Evolutionary conservation across 2,888 invertebrate genomes (phyloP).

Genomic region (Dichetophora obliterata): DNA sequence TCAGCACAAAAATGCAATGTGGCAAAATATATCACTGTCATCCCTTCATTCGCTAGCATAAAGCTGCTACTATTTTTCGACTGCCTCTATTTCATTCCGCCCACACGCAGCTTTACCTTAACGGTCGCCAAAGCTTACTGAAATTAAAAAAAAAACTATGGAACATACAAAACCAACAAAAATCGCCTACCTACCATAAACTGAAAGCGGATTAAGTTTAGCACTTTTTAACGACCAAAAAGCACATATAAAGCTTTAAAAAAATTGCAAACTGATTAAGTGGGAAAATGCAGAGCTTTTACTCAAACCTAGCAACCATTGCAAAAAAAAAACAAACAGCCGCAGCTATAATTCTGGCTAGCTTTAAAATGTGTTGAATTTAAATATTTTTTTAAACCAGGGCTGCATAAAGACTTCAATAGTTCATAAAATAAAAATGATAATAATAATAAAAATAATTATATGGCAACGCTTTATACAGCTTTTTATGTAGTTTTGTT

Average conservation of each 20-base stretch:
- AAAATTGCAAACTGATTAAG: conserved; percentile 23
- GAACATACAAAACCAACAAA: background rate
- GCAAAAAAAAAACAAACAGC: background rate
- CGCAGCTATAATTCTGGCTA: background rate
- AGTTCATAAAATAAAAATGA: background rate
- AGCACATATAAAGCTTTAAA: conserved; percentile 36
- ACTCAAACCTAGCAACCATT: background rate
- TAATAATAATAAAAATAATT: background rate
- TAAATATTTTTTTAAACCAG: background rate
- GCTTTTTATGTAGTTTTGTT: background rate
- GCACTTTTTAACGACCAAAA: conserved; percentile 39
- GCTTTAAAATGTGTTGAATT: background rate
- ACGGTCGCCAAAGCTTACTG: background rate
- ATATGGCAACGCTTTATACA: background rate
- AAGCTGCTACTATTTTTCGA: background rate
- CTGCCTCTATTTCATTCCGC: no score
- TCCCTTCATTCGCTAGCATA: background rate
- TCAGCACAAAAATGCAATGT: conserved; percentile 8
- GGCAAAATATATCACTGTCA: conserved; percentile 21
- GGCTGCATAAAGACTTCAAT: background rate
- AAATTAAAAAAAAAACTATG: background rate
- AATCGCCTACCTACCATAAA: conserved; percentile 40
- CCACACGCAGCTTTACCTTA: background rate
- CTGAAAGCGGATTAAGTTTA: conserved; percentile 61
- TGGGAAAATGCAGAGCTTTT: background rate